Evolutionary conservation across 2,113 vertebrate species (phyloP).

Genomic region (Vicugna pacos): DNA sequence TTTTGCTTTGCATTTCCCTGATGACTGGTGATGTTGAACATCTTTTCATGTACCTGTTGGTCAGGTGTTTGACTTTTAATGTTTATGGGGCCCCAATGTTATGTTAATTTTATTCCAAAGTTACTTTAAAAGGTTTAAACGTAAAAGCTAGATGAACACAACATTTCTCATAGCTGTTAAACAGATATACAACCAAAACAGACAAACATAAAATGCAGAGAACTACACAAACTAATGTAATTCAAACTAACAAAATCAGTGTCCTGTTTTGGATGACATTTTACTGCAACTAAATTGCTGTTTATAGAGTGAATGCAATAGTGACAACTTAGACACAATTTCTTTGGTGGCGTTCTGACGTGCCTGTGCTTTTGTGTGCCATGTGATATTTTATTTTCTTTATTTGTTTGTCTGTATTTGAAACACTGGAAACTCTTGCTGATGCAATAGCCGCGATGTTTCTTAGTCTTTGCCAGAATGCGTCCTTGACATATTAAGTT

Average conservation of each 20-base stretch:
- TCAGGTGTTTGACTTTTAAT: background rate
- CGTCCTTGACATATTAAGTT: background rate
- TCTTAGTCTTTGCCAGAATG: background rate
- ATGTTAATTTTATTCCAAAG: background rate
- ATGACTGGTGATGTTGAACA: background rate
- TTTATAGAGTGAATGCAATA: accelerated
- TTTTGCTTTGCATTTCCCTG: background rate
- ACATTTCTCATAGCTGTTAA: background rate
- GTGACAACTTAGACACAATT: no score
- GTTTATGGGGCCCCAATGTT: background rate
- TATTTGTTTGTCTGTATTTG: background rate
- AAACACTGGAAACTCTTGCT: background rate
- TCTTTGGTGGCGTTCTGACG: background rate
- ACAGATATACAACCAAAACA: background rate
- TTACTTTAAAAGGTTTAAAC: background rate
- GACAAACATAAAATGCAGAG: background rate
- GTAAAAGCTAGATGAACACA: background rate
- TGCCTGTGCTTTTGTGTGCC: background rate
- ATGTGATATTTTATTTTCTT: background rate
- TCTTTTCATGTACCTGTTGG: background rate
- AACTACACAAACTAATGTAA: background rate
- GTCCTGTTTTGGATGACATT: background rate
- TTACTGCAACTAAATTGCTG: background rate
- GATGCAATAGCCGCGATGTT: accelerated
- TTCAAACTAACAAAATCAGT: background rate